Conservation (phyloP, 1,140 invertebrate genomes). For the Euura saliciscinereae region DNA sequence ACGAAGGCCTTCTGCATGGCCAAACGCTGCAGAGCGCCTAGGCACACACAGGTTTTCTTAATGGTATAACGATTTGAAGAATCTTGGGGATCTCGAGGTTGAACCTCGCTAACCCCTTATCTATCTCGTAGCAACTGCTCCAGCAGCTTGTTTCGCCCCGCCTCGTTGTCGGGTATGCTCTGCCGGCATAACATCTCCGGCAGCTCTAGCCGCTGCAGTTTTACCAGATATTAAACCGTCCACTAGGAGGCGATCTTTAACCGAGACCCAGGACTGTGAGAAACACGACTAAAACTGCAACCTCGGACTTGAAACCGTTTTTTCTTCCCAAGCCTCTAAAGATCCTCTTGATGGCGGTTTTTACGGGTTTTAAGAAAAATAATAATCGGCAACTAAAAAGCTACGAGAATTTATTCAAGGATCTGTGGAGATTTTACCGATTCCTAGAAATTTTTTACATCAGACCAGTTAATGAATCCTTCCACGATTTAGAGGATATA, state of each 20-base stretch:
- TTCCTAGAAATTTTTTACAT: too few relatives aligned
- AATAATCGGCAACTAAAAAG: too few relatives aligned
- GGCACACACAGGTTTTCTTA: conserved; percentile 34
- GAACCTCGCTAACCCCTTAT: conserved; percentile 47
- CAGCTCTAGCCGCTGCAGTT: conserved; percentile 20
- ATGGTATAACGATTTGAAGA: conserved; percentile 47
- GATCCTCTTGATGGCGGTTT: too few relatives aligned
- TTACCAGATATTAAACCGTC: not conserved
- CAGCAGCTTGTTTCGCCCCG: conserved; percentile 14
- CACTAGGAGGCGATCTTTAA: not conserved
- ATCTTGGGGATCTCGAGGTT: conserved; percentile 46
- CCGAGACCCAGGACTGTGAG: not conserved
- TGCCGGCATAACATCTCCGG: conserved; percentile 13
- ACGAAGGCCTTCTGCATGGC: not conserved
- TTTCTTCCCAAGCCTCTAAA: too few relatives aligned
- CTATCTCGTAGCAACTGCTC: conserved; percentile 35
- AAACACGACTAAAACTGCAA: conserved; percentile 1
- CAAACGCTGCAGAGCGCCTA: not conserved
- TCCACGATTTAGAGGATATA: too few relatives aligned
- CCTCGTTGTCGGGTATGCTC: not conserved
- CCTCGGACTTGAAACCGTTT: too few relatives aligned
- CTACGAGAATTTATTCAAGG: too few relatives aligned
- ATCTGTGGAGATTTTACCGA: too few relatives aligned
- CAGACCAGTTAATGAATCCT: too few relatives aligned
- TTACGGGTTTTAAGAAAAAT: too few relatives aligned